A percentile compares a stretch with the other conserved stretches of the same genome.
These are phyloP conservation scores for Carterocephalus palaemon DNA, from an alignment of 2,888 invertebrate species.

Conservation along the genomic window DNA sequence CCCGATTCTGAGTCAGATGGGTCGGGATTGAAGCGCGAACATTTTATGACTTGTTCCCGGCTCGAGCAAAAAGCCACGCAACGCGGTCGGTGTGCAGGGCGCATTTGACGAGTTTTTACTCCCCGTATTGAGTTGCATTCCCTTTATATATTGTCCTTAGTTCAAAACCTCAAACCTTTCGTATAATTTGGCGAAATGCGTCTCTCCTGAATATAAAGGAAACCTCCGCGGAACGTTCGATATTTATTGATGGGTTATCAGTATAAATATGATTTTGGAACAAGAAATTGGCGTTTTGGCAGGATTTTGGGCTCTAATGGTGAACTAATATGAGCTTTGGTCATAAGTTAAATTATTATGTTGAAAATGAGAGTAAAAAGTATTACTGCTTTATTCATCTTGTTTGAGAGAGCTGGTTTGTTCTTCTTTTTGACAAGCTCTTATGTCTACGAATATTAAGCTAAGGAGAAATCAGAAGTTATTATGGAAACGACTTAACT, in stretches of 20 bases:
- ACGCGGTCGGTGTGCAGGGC: conserved; percentile 36
- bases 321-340: conserved; percentile 10
- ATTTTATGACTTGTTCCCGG: conserved; percentile 50
- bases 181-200: conserved; percentile 14
- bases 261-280: conserved; percentile 23
- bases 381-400: conserved; percentile 1
- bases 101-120: conserved; percentile 43
- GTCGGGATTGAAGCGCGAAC: conserved; percentile 26
- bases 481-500: too few relatives aligned
- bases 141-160: conserved; percentile 27
- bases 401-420: conserved; percentile 1
- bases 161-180: conserved; percentile 13
- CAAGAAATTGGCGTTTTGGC: conserved; percentile 10
- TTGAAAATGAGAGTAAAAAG: conserved; percentile 3
- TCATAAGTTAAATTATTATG: conserved; percentile 10
- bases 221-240: conserved; percentile 15
- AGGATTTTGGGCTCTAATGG: conserved; percentile 10
- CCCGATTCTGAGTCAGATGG: not conserved
- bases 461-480: too few relatives aligned
- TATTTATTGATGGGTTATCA: conserved; percentile 13
- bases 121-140: conserved; percentile 36
- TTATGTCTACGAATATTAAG: too few relatives aligned
- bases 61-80: conserved; percentile 33
- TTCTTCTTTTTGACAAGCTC: too few relatives aligned
- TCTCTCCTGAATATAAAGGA: conserved; percentile 21